Conservation (phyloP, 2,797 vertebrate genomes). For the Sarcophilus harrisii region DNA sequence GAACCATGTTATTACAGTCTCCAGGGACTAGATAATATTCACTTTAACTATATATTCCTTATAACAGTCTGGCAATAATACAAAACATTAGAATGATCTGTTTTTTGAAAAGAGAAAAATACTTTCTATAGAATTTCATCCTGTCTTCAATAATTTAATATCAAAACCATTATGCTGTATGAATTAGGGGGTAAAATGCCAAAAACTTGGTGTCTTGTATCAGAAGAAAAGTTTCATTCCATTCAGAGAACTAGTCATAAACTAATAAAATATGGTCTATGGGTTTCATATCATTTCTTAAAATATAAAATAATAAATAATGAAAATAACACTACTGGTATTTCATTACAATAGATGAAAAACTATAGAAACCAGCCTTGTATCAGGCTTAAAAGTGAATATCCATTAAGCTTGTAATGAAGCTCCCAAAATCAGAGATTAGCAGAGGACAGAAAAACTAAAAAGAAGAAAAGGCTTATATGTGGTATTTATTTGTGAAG, state of each 20-base stretch:
- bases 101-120: neutral
- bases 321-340: neutral
- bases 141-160: slow-evolving; percentile 3
- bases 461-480: slow-evolving; percentile 33
- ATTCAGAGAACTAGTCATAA: neutral
- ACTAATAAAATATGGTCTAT: neutral
- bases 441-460: slow-evolving; percentile 23
- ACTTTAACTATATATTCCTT: slow-evolving; percentile 1
- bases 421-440: neutral
- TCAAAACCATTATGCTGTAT: neutral
- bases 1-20: neutral
- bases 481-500: slow-evolving; percentile 43
- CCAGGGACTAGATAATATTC: neutral
- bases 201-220: neutral
- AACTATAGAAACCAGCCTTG: neutral
- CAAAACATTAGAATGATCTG: slow-evolving; percentile 5
- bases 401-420: neutral
- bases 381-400: neutral
- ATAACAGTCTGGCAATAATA: neutral
- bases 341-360: neutral
- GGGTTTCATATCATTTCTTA: slow-evolving; percentile 18
- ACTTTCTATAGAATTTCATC: neutral
- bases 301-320: slow-evolving; percentile 23
- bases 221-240: neutral
- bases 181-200: neutral